Percentiles rank a stretch among this genome's conserved stretches.
Conservation (phyloP, 2,113 vertebrate genomes). For the Oncorhynchus masou region DNA sequence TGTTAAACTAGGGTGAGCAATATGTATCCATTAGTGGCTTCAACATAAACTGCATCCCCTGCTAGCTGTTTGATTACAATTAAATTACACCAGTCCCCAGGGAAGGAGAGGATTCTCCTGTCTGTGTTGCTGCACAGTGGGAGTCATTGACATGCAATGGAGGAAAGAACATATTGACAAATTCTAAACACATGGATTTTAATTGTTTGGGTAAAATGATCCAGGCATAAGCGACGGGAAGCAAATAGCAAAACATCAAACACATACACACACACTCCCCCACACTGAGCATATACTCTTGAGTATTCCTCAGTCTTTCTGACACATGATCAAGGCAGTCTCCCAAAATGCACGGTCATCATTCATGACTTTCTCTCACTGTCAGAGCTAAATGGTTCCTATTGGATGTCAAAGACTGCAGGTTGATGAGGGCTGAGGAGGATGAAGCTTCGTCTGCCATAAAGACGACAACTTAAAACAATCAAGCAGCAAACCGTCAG, state of each 20-base stretch:
- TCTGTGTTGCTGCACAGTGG: slow-evolving; percentile 56
- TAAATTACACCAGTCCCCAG: slow-evolving; percentile 77
- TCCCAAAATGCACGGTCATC: not conserved
- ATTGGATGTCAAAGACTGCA: slow-evolving; percentile 29
- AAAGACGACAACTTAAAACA: slow-evolving; percentile 21
- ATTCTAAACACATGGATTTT: slow-evolving; percentile 54
- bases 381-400: slow-evolving; percentile 16
- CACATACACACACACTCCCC: not conserved
- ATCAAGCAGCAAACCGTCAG: slow-evolving; percentile 21
- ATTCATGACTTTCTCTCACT: slow-evolving; percentile 16
- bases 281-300: not conserved
- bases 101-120: slow-evolving; percentile 63
- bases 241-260: not conserved
- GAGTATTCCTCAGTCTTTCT: too few relatives aligned
- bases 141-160: slow-evolving; percentile 50
- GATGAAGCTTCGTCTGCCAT: slow-evolving; percentile 26
- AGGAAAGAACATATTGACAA: slow-evolving; percentile 59
- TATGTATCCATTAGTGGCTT: slow-evolving; percentile 73
- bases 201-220: slow-evolving; percentile 56
- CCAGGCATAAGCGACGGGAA: not conserved
- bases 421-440: slow-evolving; percentile 32
- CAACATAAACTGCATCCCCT: slow-evolving; percentile 74
- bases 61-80: slow-evolving; percentile 83
- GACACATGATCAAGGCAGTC: too few relatives aligned
- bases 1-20: slow-evolving; percentile 64